These are phyloP conservation scores for Eristalis intricaria DNA, from an alignment of 2,888 invertebrate species.

Conservation along the genomic window DNA sequence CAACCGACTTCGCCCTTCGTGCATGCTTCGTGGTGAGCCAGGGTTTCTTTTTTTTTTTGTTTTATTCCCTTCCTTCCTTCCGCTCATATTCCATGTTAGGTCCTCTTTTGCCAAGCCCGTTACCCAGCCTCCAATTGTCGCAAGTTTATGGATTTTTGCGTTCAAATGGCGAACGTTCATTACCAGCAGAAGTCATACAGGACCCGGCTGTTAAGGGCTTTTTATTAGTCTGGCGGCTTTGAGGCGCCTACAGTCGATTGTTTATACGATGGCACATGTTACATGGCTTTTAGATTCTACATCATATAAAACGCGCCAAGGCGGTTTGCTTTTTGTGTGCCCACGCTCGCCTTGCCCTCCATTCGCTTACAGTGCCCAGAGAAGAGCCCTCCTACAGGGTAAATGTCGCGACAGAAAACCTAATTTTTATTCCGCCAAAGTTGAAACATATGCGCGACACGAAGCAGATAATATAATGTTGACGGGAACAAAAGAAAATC, in stretches of 20 bases:
- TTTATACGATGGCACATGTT: conserved; percentile 3
- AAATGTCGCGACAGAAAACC: conserved; percentile 40
- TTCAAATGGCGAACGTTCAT: conserved; percentile 52
- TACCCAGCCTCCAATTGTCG: conserved; percentile 23
- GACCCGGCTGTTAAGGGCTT: conserved; percentile 37
- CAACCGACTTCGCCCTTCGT: neutral
- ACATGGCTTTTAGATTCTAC: conserved; percentile 18
- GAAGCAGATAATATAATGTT: conserved; percentile 12
- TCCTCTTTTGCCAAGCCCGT: neutral
- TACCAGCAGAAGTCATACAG: conserved; percentile 41
- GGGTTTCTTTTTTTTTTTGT: neutral
- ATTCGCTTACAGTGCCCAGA: no score
- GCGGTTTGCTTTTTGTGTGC: conserved; percentile 15
- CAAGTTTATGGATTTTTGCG: conserved; percentile 51
- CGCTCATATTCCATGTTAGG: conserved; percentile 19
- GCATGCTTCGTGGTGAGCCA: neutral
- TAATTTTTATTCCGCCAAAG: conserved; percentile 37
- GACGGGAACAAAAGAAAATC: conserved; percentile 4
- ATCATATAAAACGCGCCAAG: conserved; percentile 5
- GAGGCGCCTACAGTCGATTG: conserved; percentile 50
- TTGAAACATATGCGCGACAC: neutral
- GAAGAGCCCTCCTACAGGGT: conserved; percentile 6
- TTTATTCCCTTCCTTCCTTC: neutral
- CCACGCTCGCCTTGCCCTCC: neutral
- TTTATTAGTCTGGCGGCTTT: conserved; percentile 48